Evolutionary conservation across 2,888 invertebrate species (phyloP), one percentile per base, ranked within the genome.

Genomic region (Plutella xylostella): DNA sequence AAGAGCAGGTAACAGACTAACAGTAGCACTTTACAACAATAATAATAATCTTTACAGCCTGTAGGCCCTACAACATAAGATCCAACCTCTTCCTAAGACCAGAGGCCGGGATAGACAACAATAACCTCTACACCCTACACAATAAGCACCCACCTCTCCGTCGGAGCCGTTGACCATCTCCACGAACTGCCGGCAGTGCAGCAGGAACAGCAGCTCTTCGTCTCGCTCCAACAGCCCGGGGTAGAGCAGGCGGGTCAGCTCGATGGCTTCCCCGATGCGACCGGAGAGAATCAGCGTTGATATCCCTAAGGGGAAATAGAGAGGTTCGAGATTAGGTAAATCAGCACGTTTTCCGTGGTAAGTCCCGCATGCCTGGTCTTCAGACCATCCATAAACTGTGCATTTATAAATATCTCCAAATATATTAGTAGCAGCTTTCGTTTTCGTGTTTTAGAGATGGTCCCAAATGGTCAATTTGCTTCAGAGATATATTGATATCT

Each of bases 161-260:
- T 96, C 95, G 45, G 93, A 90, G 47, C 96, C 96, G 75, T 94
- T 94, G 54, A 98, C 95, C 96, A 98, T 97, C 85, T 99, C 98
- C 31, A 98, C 94, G 84, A 99, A 99, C 86, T 99, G 98, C 51
- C 98, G 91, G 70, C 97, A 97, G 82, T 97, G 97, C 64, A 98
- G 89, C 87, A 94, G 92, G 83, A 99, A 98, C 71, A 96, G 87
- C 60, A 98, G 88, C 77, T 96, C 95, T 58, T 89, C 90, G 82
- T 97, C 94, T 47, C 90, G 88, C 73, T 97, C 96, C 65, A 98
- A 85, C 50, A 98, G 88, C n/a, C 93, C 94, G 3, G 98, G 98
- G 85, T 96, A 98, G 55, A 95, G 85, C 60, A 92, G 88, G 68
- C 92, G 90, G 48, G 97, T 96, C 56, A 90, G 85, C 65, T 95